These are phyloP conservation scores for Euura saliciscinereae DNA, from an alignment of 1,140 invertebrate species.

Conservation along the genomic window DNA sequence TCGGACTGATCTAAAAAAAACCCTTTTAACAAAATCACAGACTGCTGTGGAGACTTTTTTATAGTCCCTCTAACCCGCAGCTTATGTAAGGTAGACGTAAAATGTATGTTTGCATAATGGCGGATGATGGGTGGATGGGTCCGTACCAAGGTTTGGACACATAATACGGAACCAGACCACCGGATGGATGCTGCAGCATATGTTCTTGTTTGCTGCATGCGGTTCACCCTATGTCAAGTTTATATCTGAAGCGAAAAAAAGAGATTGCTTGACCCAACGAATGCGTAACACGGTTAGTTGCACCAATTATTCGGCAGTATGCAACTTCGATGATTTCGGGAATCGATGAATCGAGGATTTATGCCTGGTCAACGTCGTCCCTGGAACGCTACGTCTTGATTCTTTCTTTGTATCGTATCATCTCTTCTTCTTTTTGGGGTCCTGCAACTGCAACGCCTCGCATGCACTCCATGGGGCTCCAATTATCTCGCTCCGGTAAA, in stretches of 20 bases:
- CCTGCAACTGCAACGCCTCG: not conserved
- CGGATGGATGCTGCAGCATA: conserved; percentile 47
- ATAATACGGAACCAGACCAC: conserved; percentile 31
- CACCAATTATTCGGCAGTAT: no score
- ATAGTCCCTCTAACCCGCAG: not conserved
- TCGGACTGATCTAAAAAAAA: no score
- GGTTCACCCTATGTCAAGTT: not conserved
- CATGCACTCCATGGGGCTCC: not conserved
- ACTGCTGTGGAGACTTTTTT: not conserved
- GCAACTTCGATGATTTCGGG: no score
- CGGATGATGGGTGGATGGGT: conserved; percentile 8
- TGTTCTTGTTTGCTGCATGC: conserved; percentile 53
- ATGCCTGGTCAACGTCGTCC: conserved; percentile 18
- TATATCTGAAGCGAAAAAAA: no score
- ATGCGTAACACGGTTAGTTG: no score
- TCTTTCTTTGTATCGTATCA: conserved; percentile 32
- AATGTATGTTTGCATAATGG: conserved; percentile 14
- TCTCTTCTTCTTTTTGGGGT: conserved; percentile 28
- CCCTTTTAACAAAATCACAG: no score
- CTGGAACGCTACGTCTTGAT: conserved; percentile 44
- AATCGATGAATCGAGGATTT: no score
- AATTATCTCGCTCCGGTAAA: not conserved
- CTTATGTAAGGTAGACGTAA: not conserved
- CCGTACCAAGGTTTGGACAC: conserved; percentile 12
- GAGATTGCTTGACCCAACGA: no score